Percentiles rank a stretch among this genome's conserved stretches.
Conservation (phyloP, 2,113 vertebrate genomes). For the Neodontobutis hainanensis region DNA sequence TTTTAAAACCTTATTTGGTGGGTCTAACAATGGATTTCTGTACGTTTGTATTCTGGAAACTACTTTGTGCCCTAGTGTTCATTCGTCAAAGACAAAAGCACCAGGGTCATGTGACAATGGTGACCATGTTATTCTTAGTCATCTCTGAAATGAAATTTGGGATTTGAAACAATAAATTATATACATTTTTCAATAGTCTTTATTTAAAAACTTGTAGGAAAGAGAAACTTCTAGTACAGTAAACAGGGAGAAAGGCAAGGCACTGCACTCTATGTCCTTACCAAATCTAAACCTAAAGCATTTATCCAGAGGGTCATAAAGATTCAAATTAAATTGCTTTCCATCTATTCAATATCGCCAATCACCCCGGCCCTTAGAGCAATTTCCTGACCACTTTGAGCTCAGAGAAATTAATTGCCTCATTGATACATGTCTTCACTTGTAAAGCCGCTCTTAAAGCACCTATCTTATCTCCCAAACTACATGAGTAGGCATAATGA, state of each 20-base stretch:
- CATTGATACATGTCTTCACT: slow-evolving; percentile 35
- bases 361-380: slow-evolving; percentile 16
- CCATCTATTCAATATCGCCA: slow-evolving; percentile 23
- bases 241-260: neutral
- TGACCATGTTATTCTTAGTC: too few species aligned
- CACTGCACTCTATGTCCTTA: neutral
- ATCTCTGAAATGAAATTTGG: too few species aligned
- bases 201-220: neutral
- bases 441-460: slow-evolving; percentile 33
- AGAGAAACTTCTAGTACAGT: neutral
- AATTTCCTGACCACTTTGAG: slow-evolving; percentile 36
- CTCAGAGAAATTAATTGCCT: slow-evolving; percentile 46
- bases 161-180: too few species aligned
- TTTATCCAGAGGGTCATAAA: slow-evolving; percentile 31
- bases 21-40: too few species aligned
- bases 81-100: too few species aligned
- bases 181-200: too few species aligned
- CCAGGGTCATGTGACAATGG: too few species aligned
- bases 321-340: slow-evolving; percentile 38
- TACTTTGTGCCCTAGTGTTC: too few species aligned
- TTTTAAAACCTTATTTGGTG: too few species aligned
- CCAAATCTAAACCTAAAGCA: slow-evolving; percentile 5
- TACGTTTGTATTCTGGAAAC: too few species aligned
- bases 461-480: slow-evolving; percentile 33
- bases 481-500: slow-evolving; percentile 21